A percentile compares a stretch with the other conserved stretches of the same genome.
Conservation (phyloP, 2,797 vertebrate species). For the Salarias fasciatus region DNA sequence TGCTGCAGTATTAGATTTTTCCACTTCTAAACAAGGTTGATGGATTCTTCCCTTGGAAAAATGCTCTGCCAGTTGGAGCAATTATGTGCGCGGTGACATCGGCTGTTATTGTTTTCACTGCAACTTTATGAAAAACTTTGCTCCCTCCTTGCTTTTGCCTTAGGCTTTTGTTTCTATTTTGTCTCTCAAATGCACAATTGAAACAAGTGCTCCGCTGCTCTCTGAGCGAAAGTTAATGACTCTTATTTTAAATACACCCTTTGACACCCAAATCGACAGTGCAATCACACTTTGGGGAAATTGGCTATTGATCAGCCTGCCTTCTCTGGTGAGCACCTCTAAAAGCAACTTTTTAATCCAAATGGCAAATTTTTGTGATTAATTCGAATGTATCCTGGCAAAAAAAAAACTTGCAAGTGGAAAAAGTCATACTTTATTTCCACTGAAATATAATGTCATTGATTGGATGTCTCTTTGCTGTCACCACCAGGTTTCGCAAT, state of each 20-base stretch:
- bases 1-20: slow-evolving; percentile 48
- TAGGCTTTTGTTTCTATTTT: slow-evolving; percentile 44
- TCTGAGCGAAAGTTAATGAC: slow-evolving; percentile 57
- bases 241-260: slow-evolving; percentile 65
- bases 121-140: slow-evolving; percentile 66
- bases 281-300: slow-evolving; percentile 55
- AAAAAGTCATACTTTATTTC: slow-evolving; percentile 40
- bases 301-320: slow-evolving; percentile 59
- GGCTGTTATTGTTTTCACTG: slow-evolving; percentile 70
- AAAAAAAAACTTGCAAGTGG: slow-evolving; percentile 24
- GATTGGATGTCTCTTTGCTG: slow-evolving; percentile 58
- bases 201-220: slow-evolving; percentile 51
- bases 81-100: slow-evolving; percentile 68
- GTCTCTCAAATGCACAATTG: slow-evolving; percentile 36
- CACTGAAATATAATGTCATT: slow-evolving; percentile 54
- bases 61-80: slow-evolving; percentile 60
- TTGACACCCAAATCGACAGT: slow-evolving; percentile 45
- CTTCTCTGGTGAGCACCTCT: slow-evolving; percentile 29
- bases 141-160: slow-evolving; percentile 61
- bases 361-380: slow-evolving; percentile 36
- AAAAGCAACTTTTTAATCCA: slow-evolving; percentile 46
- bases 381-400: slow-evolving; percentile 42
- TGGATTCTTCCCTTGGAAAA: slow-evolving; percentile 62
- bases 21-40: slow-evolving; percentile 61
- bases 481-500: slow-evolving; percentile 53